Percentiles rank a stretch among this genome's conserved stretches.
These are phyloP conservation scores for Zaprionus ghesquierei DNA, from an alignment of 1,140 invertebrate species.

Conservation along the genomic window DNA sequence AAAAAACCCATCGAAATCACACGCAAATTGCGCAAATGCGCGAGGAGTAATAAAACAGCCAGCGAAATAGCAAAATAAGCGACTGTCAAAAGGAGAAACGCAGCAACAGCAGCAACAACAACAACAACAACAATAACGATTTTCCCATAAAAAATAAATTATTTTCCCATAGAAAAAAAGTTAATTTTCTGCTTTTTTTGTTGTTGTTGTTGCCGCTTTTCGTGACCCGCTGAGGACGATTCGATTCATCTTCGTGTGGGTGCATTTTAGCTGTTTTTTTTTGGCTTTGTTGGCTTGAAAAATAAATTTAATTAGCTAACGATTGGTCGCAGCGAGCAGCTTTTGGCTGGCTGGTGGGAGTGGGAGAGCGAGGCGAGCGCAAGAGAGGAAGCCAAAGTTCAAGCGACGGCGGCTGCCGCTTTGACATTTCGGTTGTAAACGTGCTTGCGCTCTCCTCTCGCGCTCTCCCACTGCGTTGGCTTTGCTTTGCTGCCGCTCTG, in stretches of 20 bases:
- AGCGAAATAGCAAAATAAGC: constrained; percentile 32
- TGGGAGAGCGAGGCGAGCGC: background rate
- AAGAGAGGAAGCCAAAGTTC: constrained; percentile 22
- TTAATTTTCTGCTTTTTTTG: constrained; percentile 32
- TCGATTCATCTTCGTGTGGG: constrained; percentile 56
- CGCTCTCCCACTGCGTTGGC: background rate
- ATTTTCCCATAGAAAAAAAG: constrained; percentile 53
- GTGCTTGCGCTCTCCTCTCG: constrained; percentile 11
- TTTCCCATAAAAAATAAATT: constrained; percentile 59
- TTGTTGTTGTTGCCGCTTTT: constrained; percentile 38
- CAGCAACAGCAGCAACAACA: too few species aligned
- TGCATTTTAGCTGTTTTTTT: constrained; percentile 27
- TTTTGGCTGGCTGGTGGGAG: background rate
- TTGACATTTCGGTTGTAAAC: constrained; percentile 68
- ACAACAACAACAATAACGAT: constrained; percentile 29
- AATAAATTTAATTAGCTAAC: constrained; percentile 75
- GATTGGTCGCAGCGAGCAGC: constrained; percentile 27
- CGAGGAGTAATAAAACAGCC: too few species aligned
- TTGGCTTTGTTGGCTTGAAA: constrained; percentile 23
- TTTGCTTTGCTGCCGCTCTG: background rate
- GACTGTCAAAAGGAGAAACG: constrained; percentile 43
- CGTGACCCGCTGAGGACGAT: constrained; percentile 54
- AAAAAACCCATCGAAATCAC: constrained; percentile 42
- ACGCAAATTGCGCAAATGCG: constrained; percentile 35
- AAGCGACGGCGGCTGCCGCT: constrained; percentile 29